Conservation (phyloP, 2,888 invertebrate species). For the Meghimatium bilineatum region DNA sequence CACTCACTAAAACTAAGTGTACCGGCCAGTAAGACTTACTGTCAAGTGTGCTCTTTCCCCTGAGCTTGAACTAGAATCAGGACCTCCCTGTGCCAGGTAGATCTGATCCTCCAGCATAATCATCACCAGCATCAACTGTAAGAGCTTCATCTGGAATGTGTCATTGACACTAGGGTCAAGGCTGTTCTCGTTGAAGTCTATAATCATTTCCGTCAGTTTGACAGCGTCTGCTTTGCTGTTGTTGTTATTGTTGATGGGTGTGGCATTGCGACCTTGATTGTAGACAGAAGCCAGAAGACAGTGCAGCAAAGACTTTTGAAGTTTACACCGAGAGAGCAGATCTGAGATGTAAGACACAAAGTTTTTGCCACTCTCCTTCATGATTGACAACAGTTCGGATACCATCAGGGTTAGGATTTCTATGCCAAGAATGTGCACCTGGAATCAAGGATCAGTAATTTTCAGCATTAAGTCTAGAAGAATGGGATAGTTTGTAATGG, state of each 20-base stretch:
- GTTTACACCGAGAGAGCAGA: conserved; percentile 84
- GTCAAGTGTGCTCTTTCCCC: conserved; percentile 37
- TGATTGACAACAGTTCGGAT: conserved; percentile 85
- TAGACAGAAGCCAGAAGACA: conserved; percentile 87
- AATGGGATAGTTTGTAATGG: not conserved
- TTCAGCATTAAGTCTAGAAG: not conserved
- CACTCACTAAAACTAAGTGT: no score
- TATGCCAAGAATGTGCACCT: conserved; percentile 81
- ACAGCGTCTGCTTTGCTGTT: not conserved
- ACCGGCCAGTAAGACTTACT: conserved; percentile 6
- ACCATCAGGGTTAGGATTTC: conserved; percentile 86
- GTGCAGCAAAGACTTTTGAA: conserved; percentile 89
- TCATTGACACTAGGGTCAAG: conserved; percentile 70
- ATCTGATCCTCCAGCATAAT: conserved; percentile 87
- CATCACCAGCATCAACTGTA: conserved; percentile 83
- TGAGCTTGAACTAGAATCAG: not conserved
- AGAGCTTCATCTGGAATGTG: conserved; percentile 74
- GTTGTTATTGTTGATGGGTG: conserved; percentile 12
- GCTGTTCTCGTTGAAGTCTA: conserved; percentile 83
- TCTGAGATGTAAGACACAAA: conserved; percentile 87
- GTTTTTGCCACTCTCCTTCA: conserved; percentile 86
- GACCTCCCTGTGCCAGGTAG: conserved; percentile 63
- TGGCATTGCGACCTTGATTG: conserved; percentile 68
- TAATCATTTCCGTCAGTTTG: conserved; percentile 83
- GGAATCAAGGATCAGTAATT: not conserved